Percentiles rank a stretch among this genome's conserved stretches.
These are phyloP conservation scores for Esox niger DNA, from an alignment of 2,113 vertebrate species.

Conservation along the genomic window DNA sequence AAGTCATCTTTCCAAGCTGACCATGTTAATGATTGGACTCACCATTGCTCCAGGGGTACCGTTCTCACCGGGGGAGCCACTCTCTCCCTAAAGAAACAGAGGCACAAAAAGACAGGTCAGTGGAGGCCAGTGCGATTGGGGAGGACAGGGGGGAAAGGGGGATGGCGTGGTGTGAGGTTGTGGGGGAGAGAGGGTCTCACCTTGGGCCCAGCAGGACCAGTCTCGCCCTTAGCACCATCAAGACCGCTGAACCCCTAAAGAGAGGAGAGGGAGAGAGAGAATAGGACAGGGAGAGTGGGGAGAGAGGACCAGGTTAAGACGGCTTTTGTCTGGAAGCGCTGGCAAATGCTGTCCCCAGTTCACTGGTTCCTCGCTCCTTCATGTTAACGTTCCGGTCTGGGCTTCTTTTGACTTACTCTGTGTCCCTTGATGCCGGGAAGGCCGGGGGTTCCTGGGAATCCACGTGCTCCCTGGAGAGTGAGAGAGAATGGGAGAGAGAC, in stretches of 20 bases:
- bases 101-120: background rate
- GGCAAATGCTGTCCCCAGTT: too few relatives aligned
- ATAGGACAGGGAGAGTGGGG: background rate
- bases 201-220: constrained; percentile 94
- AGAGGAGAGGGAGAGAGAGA: constrained; percentile 12
- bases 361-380: background rate
- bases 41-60: constrained; percentile 95
- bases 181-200: constrained; percentile 61
- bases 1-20: background rate
- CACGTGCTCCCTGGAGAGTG: constrained; percentile 86
- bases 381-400: background rate
- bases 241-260: constrained; percentile 93
- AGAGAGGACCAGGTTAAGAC: background rate
- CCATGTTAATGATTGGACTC: constrained; percentile 29
- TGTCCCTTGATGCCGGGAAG: constrained; percentile 98
- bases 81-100: constrained; percentile 79
- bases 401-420: constrained; percentile 81
- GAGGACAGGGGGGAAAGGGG: background rate
- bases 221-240: constrained; percentile 95
- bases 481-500: background rate
- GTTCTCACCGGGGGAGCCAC: constrained; percentile 89
- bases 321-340: background rate
- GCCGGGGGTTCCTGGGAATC: constrained; percentile 96
- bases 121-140: too few relatives aligned
- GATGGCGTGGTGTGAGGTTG: background rate